Percentiles rank a stretch among this genome's conserved stretches.
These are phyloP conservation scores for Turritopsis rubra DNA, from an alignment of 30 jellyfish, hydroid and myxozoan species.

Conservation along the genomic window DNA sequence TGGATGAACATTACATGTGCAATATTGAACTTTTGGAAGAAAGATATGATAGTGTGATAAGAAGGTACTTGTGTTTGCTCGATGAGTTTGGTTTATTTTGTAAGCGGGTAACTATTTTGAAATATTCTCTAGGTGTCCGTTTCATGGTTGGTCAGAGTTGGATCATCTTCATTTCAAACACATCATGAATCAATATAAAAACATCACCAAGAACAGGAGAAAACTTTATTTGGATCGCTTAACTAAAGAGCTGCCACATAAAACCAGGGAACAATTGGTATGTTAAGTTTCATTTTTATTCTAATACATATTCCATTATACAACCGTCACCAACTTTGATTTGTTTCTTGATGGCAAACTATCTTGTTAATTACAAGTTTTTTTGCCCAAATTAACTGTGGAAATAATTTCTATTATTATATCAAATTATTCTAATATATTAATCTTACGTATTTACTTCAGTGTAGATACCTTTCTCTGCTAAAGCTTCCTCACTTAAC, in stretches of 20 bases:
- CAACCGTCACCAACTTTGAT: no score
- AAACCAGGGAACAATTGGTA: constrained; percentile 55
- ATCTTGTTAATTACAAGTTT: no score
- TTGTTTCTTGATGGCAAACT: no score
- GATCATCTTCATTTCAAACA: constrained; percentile 54
- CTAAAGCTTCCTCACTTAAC: no score
- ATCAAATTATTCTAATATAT: no score
- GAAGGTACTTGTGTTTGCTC: constrained; percentile 48
- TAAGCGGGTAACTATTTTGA: background rate
- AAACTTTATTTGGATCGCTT: constrained; percentile 57
- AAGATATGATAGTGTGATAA: constrained; percentile 37
- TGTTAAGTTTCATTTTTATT: background rate
- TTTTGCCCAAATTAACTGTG: no score
- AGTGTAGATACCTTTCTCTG: no score
- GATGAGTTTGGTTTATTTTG: background rate
- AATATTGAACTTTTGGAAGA: constrained; percentile 54
- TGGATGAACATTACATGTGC: constrained; percentile 49
- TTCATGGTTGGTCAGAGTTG: constrained; percentile 53
- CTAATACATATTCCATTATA: no score
- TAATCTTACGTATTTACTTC: no score
- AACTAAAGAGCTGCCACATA: constrained; percentile 51
- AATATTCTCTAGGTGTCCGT: constrained; percentile 51
- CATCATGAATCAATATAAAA: constrained; percentile 58
- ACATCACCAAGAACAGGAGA: constrained; percentile 46
- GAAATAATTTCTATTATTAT: no score